Evolutionary conservation across 2,888 invertebrate genomes (phyloP).

Genomic region (Adela reaumurella): DNA sequence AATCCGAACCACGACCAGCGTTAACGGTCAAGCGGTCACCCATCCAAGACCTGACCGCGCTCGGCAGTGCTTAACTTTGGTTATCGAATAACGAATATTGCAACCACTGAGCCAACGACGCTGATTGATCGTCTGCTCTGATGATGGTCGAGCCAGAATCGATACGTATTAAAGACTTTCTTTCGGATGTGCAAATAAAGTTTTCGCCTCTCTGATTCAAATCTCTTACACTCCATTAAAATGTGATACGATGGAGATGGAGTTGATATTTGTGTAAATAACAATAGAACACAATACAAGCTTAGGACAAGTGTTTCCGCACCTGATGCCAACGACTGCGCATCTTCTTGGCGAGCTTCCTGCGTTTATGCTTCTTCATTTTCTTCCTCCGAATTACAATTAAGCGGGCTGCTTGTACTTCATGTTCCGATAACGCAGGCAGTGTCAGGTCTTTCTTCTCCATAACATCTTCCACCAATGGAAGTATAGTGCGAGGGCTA

Average conservation of each 20-base stretch:
- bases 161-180: background rate
- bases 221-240: too few species aligned
- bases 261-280: background rate
- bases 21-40: too few species aligned
- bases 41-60: too few species aligned
- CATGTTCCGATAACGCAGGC: constrained; percentile 40
- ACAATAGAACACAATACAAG: background rate
- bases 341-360: constrained; percentile 76
- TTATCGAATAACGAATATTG: too few species aligned
- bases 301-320: too few species aligned
- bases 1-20: too few species aligned
- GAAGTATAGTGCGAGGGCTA: constrained; percentile 41
- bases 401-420: constrained; percentile 68
- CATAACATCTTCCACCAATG: constrained; percentile 34
- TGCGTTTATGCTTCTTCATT: constrained; percentile 84
- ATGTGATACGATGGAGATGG: too few species aligned
- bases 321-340: constrained; percentile 58
- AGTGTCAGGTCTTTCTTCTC: constrained; percentile 46
- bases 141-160: too few species aligned
- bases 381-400: constrained; percentile 76
- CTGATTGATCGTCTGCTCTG: too few species aligned
- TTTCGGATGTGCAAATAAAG: background rate
- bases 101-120: too few species aligned
- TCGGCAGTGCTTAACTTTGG: too few species aligned
- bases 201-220: too few species aligned